phyloP scores from a whole-genome alignment of 2,797 vertebrate genomes.

The Luscinia luscinia region DNA sequence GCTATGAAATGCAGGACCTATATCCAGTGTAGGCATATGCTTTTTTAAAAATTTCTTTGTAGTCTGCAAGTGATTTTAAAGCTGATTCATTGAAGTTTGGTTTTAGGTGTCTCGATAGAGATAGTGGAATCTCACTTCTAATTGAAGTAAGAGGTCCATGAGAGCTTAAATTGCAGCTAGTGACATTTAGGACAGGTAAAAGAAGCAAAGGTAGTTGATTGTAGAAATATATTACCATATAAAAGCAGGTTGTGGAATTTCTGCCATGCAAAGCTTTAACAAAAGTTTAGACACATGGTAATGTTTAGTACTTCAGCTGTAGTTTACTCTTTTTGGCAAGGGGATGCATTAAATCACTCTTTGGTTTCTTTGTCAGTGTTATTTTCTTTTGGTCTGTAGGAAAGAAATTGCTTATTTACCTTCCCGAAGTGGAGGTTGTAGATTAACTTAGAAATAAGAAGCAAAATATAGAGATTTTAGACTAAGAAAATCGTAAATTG shows the following conservation, averaged over 20 bases:
- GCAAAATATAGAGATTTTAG: background rate
- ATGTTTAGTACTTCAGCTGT: background rate
- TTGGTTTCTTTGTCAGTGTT: background rate
- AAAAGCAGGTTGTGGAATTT: background rate
- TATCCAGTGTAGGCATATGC: background rate
- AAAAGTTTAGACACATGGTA: conserved; percentile 6
- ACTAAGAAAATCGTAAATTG: background rate
- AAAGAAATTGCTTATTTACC: background rate
- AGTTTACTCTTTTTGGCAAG: background rate
- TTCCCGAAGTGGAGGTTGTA: background rate
- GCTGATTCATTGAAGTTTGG: background rate
- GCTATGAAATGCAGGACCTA: background rate
- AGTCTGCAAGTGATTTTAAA: background rate
- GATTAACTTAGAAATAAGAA: background rate
- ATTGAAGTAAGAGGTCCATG: background rate
- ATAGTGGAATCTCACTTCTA: background rate
- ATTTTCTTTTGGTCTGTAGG: background rate
- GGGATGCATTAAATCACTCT: background rate
- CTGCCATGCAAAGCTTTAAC: background rate
- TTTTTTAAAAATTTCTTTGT: background rate
- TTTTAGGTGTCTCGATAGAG: background rate
- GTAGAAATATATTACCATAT: background rate
- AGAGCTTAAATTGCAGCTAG: background rate
- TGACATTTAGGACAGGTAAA: background rate
- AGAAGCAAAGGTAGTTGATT: background rate